Base-by-base conservation (phyloP, 2,113 vertebrate genomes). In the Macaca fascicularis region DNA sequence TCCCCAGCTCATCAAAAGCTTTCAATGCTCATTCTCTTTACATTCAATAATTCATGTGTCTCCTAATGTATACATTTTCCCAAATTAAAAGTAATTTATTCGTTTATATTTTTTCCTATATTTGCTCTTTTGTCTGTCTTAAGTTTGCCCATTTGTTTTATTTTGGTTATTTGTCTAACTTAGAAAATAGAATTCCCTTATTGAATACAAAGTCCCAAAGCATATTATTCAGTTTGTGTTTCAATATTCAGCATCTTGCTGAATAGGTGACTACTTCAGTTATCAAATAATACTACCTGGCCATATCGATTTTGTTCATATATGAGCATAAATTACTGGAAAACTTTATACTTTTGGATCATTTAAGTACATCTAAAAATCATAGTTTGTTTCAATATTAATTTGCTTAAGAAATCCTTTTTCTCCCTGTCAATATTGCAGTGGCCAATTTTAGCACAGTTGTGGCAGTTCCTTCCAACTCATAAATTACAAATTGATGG, bases 161-260 rank as follows among this genome's bases (percentile, higher is more conserved):
- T 78, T 92, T 80, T 84, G 7, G 91, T 84, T 8, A 67, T 74
- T 94, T 95, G 48, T 69, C 90, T 87, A 69, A 79, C 57, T 89
- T 87, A 84, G 64, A 92, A 95, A 97, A 83, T 50, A 83, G 40
- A 93, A 9, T 52, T 67, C 16, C 50, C 76, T 67, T 86, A 70
- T 57, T 89, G 43, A 82, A 97, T 74, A 83, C 69, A 40, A 75
- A 69, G 17, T 61, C 3, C n/a, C 35, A 93, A 89, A 88, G 6
- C 11, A 72, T 2, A 48, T 72, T 78, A 48, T 74, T 93, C 85
- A 67, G 67, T 81, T 67, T 93, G 90, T 93, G 17, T n/a, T 55
- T 55, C 52, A 55, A 20, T 20, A 55, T 55, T 55, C 52, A 7
- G 3, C 6, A 57, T 89, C 40, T 93, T 89, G 9, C 30, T 75